Evolutionary conservation across 1,140 invertebrate genomes (phyloP).

Genomic region (Drosophila sp.): DNA sequence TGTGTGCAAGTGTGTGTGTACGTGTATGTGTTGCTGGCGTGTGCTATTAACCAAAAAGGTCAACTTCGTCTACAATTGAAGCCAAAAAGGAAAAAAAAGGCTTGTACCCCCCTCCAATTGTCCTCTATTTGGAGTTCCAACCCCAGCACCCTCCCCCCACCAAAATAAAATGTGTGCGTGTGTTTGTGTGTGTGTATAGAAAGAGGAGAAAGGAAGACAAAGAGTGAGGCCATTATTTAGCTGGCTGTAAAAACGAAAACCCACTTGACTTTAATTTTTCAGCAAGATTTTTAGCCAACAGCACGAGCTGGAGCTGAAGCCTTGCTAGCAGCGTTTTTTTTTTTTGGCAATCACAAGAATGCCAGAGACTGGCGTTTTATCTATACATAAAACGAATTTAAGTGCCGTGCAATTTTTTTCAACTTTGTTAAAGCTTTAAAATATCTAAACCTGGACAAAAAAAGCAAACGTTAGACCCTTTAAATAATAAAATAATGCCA

Average conservation of each 20-base stretch:
- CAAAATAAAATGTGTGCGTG: slow-evolving; percentile 4
- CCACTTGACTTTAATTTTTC: slow-evolving; percentile 52
- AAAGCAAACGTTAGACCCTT: neutral
- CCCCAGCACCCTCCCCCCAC: neutral
- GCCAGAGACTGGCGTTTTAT: slow-evolving; percentile 6
- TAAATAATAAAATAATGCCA: too few species aligned
- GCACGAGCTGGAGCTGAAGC: neutral
- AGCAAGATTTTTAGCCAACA: slow-evolving; percentile 44
- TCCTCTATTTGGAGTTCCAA: slow-evolving; percentile 23
- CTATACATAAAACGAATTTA: slow-evolving; percentile 8
- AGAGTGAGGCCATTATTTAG: slow-evolving; percentile 39
- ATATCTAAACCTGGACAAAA: neutral
- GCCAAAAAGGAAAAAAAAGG: slow-evolving; percentile 38
- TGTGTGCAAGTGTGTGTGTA: slow-evolving; percentile 25
- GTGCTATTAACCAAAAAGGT: slow-evolving; percentile 69
- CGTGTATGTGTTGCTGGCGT: slow-evolving; percentile 28
- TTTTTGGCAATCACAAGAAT: neutral
- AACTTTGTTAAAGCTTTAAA: slow-evolving; percentile 7
- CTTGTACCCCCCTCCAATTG: slow-evolving; percentile 30
- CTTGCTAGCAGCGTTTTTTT: neutral
- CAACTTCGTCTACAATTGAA: slow-evolving; percentile 64
- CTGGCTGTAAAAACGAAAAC: slow-evolving; percentile 47
- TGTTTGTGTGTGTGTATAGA: slow-evolving; percentile 19
- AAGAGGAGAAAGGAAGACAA: slow-evolving; percentile 6
- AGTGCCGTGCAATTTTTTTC: neutral